Percentiles rank a stretch among this genome's conserved stretches.
Evolutionary conservation across 37 sponge, comb jelly and placozoan species (phyloP).

Genomic region (Lycopodina hypogea): DNA sequence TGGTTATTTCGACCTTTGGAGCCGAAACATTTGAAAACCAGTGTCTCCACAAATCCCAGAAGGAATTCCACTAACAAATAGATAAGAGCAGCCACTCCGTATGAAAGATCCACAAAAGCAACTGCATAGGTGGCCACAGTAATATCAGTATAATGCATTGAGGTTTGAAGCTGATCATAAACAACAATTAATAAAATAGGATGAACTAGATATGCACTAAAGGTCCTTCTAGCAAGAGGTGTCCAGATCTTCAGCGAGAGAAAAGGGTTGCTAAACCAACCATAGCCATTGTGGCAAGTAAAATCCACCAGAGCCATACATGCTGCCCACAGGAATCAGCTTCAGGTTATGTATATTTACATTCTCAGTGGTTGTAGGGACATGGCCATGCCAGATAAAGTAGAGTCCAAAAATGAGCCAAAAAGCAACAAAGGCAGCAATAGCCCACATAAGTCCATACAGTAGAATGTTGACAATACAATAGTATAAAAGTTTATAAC

Average conservation of each 20-base stretch:
- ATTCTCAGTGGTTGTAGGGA: slow-evolving; percentile 43
- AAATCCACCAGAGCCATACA: slow-evolving; percentile 62
- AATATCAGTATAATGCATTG: slow-evolving; percentile 39
- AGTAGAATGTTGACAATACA: slow-evolving; percentile 2
- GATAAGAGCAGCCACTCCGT: slow-evolving; percentile 57
- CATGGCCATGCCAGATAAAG: slow-evolving; percentile 49
- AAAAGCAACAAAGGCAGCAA: slow-evolving; percentile 25
- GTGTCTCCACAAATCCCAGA: slow-evolving; percentile 54
- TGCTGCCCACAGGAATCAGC: slow-evolving; percentile 66
- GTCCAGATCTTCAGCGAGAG: slow-evolving; percentile 86
- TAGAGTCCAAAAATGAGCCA: slow-evolving; percentile 61
- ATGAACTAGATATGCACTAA: slow-evolving; percentile 82
- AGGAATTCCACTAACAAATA: slow-evolving; percentile 74
- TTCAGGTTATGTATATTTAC: slow-evolving; percentile 58
- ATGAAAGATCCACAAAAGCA: slow-evolving; percentile 56
- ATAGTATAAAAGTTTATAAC: slow-evolving; percentile 7
- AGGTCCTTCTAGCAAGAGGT: slow-evolving; percentile 87
- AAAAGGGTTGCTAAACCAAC: slow-evolving; percentile 60
- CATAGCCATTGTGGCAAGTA: slow-evolving; percentile 82
- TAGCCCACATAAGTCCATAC: slow-evolving; percentile 31
- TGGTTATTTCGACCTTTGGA: slow-evolving; percentile 18
- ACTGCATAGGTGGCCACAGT: slow-evolving; percentile 42
- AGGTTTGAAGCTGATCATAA: slow-evolving; percentile 6
- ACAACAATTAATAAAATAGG: slow-evolving; percentile 64
- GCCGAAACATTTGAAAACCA: slow-evolving; percentile 50